phyloP scores from a whole-genome alignment of 1,140 invertebrate genomes.

The Magallana ariakensis region DNA sequence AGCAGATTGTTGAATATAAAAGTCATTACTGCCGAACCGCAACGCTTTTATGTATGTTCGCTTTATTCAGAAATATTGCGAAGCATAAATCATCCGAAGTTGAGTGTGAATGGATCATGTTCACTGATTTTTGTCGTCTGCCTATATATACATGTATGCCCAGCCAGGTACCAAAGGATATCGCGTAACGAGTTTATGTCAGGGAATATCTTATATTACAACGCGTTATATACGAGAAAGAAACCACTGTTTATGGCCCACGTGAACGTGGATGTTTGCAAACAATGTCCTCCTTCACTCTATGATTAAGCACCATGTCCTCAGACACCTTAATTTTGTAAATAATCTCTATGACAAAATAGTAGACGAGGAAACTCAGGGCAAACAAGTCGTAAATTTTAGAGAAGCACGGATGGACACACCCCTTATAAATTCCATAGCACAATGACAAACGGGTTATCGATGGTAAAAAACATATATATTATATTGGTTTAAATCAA shows the following conservation, averaged over 20 bases:
- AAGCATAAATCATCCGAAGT: constrained; percentile 18
- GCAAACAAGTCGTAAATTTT: background rate
- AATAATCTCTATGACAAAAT: constrained; percentile 4
- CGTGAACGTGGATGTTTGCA: background rate
- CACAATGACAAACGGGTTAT: background rate
- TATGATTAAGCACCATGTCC: constrained; percentile 20
- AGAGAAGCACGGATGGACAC: background rate
- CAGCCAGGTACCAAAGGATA: background rate
- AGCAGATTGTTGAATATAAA: background rate
- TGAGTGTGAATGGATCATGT: constrained; percentile 1
- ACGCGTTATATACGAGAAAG: background rate
- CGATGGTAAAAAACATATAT: background rate
- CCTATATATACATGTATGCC: background rate
- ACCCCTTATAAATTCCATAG: background rate
- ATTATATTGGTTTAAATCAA: constrained; percentile 19
- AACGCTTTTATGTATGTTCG: background rate
- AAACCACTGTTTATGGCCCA: background rate
- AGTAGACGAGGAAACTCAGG: background rate
- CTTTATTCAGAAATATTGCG: background rate
- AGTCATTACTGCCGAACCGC: constrained; percentile 10
- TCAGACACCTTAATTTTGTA: constrained; percentile 10
- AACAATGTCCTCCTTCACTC: background rate
- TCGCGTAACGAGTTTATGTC: background rate
- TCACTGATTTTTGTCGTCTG: background rate
- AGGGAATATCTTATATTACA: background rate